phyloP scores from a whole-genome alignment of 2,797 vertebrate species.

The Esox lucius region DNA sequence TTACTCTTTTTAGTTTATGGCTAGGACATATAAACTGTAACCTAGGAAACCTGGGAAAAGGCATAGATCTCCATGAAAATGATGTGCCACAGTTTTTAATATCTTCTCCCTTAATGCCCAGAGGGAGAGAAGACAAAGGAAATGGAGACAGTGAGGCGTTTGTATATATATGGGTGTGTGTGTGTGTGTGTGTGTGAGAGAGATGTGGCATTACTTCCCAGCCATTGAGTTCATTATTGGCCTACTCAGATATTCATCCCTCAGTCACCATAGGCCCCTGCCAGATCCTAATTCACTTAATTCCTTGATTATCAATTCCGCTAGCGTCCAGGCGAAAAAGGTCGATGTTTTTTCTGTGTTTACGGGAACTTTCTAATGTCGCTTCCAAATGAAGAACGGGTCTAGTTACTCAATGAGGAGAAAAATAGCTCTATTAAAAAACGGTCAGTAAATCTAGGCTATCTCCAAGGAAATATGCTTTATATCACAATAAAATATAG shows the following conservation, averaged over 20 bases:
- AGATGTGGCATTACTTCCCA: constrained; percentile 74
- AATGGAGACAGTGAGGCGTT: constrained; percentile 27
- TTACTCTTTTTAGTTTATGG: constrained; percentile 24
- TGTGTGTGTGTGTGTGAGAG: constrained; percentile 53
- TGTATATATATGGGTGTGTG: constrained; percentile 31
- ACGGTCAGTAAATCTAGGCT: neutral
- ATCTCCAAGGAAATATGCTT: constrained; percentile 9
- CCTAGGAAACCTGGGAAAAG: constrained; percentile 50
- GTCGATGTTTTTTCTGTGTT: constrained; percentile 15
- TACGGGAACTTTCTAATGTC: constrained; percentile 60
- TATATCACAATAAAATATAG: neutral
- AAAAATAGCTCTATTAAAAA: constrained; percentile 20
- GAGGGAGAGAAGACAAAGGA: constrained; percentile 57
- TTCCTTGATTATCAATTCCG: constrained; percentile 75
- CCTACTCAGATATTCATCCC: constrained; percentile 64
- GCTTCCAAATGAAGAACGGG: constrained; percentile 32
- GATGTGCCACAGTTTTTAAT: constrained; percentile 69
- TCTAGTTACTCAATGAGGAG: neutral
- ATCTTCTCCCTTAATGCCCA: constrained; percentile 68
- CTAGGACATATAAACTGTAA: constrained; percentile 61
- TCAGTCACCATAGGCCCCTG: constrained; percentile 62
- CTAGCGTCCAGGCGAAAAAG: constrained; percentile 36
- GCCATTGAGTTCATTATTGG: constrained; percentile 76
- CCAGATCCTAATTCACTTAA: constrained; percentile 72
- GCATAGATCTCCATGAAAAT: constrained; percentile 71